These are phyloP conservation scores for Drosophila saltans DNA, from an alignment of 1,140 invertebrate genomes.

Conservation along the genomic window DNA sequence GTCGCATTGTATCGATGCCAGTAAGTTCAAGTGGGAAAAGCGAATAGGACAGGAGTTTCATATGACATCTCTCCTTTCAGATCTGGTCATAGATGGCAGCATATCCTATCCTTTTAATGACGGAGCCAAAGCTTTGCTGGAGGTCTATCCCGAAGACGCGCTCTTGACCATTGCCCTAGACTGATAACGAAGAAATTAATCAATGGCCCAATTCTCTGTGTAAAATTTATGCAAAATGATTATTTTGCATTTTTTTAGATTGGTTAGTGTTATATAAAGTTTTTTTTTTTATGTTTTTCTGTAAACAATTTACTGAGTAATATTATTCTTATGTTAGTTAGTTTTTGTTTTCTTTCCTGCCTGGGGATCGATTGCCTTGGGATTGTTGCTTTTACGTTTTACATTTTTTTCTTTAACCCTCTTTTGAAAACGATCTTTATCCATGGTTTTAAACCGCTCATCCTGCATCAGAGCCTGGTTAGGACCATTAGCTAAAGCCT, in stretches of 20 bases:
- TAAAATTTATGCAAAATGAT: conserved; percentile 57
- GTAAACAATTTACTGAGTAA: conserved; percentile 37
- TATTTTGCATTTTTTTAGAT: conserved; percentile 59
- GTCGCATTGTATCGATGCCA: conserved; percentile 96
- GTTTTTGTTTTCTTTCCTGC: conserved; percentile 7
- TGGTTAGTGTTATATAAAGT: conserved; percentile 60
- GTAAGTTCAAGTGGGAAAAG: conserved; percentile 67
- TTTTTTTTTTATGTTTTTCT: conserved; percentile 47
- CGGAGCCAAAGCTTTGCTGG: conserved; percentile 93
- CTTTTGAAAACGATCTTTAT: conserved; percentile 60
- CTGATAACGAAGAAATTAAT: conserved; percentile 44
- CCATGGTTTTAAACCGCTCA: conserved; percentile 72
- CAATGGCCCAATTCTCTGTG: conserved; percentile 52
- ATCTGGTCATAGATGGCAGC: conserved; percentile 97
- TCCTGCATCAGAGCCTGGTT: conserved; percentile 61
- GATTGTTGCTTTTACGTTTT: conserved; percentile 23
- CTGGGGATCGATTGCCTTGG: conserved; percentile 20
- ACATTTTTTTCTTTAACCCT: neutral
- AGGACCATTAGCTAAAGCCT: conserved; percentile 38
- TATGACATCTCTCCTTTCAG: conserved; percentile 73
- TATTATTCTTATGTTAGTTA: conserved; percentile 1
- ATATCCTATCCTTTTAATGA: conserved; percentile 97
- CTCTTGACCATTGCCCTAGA: conserved; percentile 91
- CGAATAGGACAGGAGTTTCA: neutral
- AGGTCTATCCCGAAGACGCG: conserved; percentile 93